Percentiles rank a stretch among this genome's conserved stretches.
Evolutionary conservation across 2,888 invertebrate genomes (phyloP).

Genomic region (Apamea crenata): DNA sequence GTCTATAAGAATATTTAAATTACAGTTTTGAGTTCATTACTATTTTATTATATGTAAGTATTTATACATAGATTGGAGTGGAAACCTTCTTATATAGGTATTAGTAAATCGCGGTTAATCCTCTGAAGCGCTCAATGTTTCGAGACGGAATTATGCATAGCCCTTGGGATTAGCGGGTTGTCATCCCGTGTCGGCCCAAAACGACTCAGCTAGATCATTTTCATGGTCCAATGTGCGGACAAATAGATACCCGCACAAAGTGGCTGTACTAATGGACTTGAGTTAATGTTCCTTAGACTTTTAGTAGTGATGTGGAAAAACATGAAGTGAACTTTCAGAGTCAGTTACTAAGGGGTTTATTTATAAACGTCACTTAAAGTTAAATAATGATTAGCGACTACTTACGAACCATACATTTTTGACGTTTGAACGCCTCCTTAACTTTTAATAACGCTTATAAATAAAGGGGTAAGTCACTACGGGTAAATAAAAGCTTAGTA

Average conservation of each 20-base stretch:
- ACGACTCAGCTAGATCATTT: conserved; percentile 82
- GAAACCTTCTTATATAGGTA: conserved; percentile 77
- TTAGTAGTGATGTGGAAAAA: background rate
- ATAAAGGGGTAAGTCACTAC: background rate
- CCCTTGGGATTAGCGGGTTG: conserved; percentile 86
- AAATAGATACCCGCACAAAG: conserved; percentile 70
- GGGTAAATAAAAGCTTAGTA: background rate
- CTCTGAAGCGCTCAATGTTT: conserved; percentile 85
- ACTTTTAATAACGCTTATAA: background rate
- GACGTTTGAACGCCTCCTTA: background rate
- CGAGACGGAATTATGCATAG: conserved; percentile 87
- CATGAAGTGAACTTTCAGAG: background rate
- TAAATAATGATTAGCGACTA: background rate
- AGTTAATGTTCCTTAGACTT: conserved; percentile 49
- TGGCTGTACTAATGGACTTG: conserved; percentile 56
- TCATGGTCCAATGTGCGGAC: conserved; percentile 77
- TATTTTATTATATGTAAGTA: background rate
- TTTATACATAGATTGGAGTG: conserved; percentile 67
- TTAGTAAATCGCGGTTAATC: conserved; percentile 84
- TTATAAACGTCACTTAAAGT: background rate
- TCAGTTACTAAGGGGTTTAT: background rate
- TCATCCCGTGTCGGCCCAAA: conserved; percentile 82
- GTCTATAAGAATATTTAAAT: background rate
- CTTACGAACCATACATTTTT: background rate
- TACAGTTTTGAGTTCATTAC: background rate